Evolutionary conservation across 2,113 vertebrate species (phyloP).

Genomic region (Mustela lutreola): DNA sequence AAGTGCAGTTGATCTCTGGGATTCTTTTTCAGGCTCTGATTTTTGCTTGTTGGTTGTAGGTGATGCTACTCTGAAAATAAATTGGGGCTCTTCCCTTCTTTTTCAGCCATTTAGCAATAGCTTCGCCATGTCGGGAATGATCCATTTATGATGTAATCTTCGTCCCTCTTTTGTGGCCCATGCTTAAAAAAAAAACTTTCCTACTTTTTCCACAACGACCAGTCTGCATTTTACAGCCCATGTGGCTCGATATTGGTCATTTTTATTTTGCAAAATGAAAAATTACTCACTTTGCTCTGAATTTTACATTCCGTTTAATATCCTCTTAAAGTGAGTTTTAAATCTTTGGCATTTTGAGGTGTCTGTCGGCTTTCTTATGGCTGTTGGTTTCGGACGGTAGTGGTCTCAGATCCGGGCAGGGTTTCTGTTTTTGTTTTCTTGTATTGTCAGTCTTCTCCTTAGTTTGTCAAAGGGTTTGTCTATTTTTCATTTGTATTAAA

Average conservation of each 20-base stretch:
- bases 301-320: neutral
- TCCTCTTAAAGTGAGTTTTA: conserved; percentile 29
- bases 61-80: neutral
- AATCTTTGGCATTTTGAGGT: neutral
- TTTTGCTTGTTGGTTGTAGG: neutral
- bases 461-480: neutral
- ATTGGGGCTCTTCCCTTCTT: neutral
- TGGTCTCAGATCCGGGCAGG: too few relatives aligned
- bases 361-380: neutral
- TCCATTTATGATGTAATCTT: neutral
- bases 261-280: conserved; percentile 20
- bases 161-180: neutral
- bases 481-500: neutral
- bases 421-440: neutral
- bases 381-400: neutral
- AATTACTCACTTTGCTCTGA: neutral
- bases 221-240: neutral
- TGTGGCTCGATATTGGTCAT: neutral
- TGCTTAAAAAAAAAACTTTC: neutral
- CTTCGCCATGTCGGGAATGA: neutral
- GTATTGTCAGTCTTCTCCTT: neutral
- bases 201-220: neutral
- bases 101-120: neutral
- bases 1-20: neutral
- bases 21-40: neutral